Conservation (phyloP, 2,797 vertebrate genomes). For the Podarcis lilfordi region DNA sequence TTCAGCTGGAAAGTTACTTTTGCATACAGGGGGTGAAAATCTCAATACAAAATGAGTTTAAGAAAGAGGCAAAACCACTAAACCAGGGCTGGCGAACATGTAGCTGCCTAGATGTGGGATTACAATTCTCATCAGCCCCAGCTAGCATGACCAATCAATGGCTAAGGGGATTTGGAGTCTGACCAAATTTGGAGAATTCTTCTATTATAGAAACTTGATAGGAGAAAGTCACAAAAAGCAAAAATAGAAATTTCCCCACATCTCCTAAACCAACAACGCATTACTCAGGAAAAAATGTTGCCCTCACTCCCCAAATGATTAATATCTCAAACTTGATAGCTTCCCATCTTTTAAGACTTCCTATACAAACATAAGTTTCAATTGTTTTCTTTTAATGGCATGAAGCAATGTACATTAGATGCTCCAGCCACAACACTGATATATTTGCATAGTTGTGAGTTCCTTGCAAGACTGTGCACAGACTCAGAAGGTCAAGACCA, state of each 20-base stretch:
- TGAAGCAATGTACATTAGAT: conserved; percentile 4
- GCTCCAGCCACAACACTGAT: not conserved
- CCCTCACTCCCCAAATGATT: not conserved
- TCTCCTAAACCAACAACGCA: rapidly evolving
- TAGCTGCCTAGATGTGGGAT: too few species aligned
- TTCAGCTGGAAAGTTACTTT: conserved; percentile 11
- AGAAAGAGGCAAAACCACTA: too few species aligned
- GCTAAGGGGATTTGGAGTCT: too few species aligned
- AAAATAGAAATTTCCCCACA: not conserved
- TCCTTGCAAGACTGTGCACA: not conserved
- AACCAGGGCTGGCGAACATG: too few species aligned
- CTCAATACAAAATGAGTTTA: too few species aligned
- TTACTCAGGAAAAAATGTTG: not conserved
- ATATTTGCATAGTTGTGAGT: conserved; percentile 24
- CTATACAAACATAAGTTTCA: not conserved
- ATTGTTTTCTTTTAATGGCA: not conserved
- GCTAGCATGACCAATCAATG: too few species aligned
- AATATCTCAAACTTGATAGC: not conserved
- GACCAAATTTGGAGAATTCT: too few species aligned
- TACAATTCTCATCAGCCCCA: too few species aligned
- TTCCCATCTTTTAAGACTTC: not conserved
- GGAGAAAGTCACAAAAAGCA: not conserved
- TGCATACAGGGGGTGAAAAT: too few species aligned
- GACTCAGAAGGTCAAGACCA: conserved; percentile 76
- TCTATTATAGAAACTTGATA: not conserved